These are phyloP conservation scores for Sandelia bainsii DNA, from an alignment of 2,797 vertebrate genomes.

Conservation along the genomic window DNA sequence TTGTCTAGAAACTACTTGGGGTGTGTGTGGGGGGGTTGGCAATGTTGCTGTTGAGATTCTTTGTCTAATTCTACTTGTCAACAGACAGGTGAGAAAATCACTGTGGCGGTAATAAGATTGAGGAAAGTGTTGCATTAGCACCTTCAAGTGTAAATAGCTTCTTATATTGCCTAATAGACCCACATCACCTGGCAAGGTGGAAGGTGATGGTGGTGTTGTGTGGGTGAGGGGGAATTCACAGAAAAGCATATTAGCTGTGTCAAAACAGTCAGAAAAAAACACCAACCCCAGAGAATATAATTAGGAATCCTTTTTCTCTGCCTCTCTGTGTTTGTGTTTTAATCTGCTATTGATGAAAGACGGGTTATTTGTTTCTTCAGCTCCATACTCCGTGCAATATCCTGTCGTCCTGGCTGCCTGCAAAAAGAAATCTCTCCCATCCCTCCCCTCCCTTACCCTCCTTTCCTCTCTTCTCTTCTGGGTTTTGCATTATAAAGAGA, in stretches of 20 bases:
- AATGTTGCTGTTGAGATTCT: slow-evolving; percentile 56
- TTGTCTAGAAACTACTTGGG: background rate
- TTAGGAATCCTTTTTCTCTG: slow-evolving; percentile 54
- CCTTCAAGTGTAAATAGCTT: slow-evolving; percentile 80
- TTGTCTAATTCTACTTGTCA: slow-evolving; percentile 70
- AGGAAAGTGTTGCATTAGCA: slow-evolving; percentile 82
- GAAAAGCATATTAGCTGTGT: slow-evolving; percentile 72
- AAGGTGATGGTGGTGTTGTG: slow-evolving; percentile 35
- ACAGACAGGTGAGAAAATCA: slow-evolving; percentile 66
- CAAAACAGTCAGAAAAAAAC: slow-evolving; percentile 62
- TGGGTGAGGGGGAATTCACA: slow-evolving; percentile 35
- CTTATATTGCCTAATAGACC: slow-evolving; percentile 74
- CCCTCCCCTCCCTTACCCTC: background rate
- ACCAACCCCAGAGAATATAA: slow-evolving; percentile 65
- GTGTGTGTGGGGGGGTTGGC: slow-evolving; percentile 8
- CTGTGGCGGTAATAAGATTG: slow-evolving; percentile 68
- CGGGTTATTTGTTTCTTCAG: slow-evolving; percentile 76
- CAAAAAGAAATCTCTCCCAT: slow-evolving; percentile 57
- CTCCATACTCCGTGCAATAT: slow-evolving; percentile 69
- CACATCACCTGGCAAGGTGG: slow-evolving; percentile 62
- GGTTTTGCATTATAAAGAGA: slow-evolving; percentile 79
- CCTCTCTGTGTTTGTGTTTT: slow-evolving; percentile 65
- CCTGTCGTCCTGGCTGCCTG: slow-evolving; percentile 68
- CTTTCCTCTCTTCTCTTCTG: slow-evolving; percentile 20
- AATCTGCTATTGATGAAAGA: slow-evolving; percentile 76